Evolutionary conservation across 2,113 vertebrate species (phyloP), one percentile per base, ranked within the genome.

Genomic region (Siniperca chuatsi): DNA sequence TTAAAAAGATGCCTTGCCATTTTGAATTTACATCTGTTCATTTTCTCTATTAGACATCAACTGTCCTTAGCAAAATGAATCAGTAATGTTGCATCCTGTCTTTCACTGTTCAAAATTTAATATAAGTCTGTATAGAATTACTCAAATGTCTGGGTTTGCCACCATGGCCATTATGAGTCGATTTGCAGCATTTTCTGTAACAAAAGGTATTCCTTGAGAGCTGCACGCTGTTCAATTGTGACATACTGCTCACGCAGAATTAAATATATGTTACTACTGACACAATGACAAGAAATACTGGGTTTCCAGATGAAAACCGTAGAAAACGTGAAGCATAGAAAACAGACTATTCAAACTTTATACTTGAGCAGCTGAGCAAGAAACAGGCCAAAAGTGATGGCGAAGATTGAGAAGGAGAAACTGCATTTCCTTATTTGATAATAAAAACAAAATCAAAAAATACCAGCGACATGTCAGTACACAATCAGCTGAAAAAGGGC

Each of bases 251-350:
- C 46, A 18, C 25, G 13, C 25, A 33, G 62, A n/a, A 2, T 37
- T 40, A 2, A 4, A 10, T 69, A 71, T 10, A 76, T 87, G 64
- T 80, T 54, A 52, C 1, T 52, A 40, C 46, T 66, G 48, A 66
- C 4, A 37, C 35, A 42, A 21, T 66, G 64, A 66, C 50, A 21
- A 52, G 5, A 20, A 23, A 42, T 10, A 62, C 33, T 20, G 15
- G 15, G 33, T 48, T 48, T 48, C 16, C 13, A 15, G 46, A 48
- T 48, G 44, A 46, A 18, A 61, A 35, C 15, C 1, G 6, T 8
- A 8, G 3, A 62, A 62, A 64, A 64, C 18, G 8, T 64, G 8
- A 16, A 37, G 20, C 18, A 65, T 0, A 65, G 9, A 65, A 65
- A 65, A 37, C 16, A 64, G 35, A 65, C 20, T 7, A 67, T 67